Percentiles rank a stretch among this genome's conserved stretches.
Evolutionary conservation across 2,888 invertebrate genomes (phyloP).

Genomic region (Agrochola macilenta): DNA sequence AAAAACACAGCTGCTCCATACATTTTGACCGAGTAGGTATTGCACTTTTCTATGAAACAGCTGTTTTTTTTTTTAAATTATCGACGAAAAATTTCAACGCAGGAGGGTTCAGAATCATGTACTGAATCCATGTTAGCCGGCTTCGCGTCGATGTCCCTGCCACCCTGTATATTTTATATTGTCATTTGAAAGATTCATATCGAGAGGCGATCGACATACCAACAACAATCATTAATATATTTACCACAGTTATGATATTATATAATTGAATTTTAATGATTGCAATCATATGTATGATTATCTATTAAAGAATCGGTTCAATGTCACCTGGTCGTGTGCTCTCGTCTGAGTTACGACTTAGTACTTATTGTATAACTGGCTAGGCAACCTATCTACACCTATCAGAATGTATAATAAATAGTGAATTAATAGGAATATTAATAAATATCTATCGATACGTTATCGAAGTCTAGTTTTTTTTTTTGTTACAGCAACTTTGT

Average conservation of each 20-base stretch:
- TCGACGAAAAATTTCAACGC: too few relatives aligned
- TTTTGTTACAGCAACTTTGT: conserved; percentile 51
- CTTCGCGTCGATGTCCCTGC: too few relatives aligned
- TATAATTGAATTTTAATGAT: conserved; percentile 45
- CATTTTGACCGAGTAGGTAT: too few relatives aligned
- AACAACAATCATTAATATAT: conserved; percentile 28
- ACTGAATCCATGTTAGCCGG: too few relatives aligned
- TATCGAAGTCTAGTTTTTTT: conserved; percentile 35
- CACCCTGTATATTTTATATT: conserved; percentile 27
- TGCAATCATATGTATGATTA: conserved; percentile 29
- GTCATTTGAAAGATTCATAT: conserved; percentile 23
- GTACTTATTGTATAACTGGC: conserved; percentile 39
- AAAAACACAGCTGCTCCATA: too few relatives aligned
- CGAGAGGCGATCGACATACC: not conserved
- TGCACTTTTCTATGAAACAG: too few relatives aligned
- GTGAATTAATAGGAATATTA: conserved; percentile 52
- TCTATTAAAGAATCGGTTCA: conserved; percentile 25
- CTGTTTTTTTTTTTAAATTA: too few relatives aligned
- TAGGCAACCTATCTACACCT: conserved; percentile 30
- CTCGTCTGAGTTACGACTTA: conserved; percentile 22
- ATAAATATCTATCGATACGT: conserved; percentile 56
- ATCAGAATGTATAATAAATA: conserved; percentile 51
- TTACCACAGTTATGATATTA: conserved; percentile 12
- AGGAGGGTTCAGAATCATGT: too few relatives aligned
- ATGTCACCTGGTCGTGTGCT: conserved; percentile 32